phyloP scores from a whole-genome alignment of 1,140 invertebrate species.

The Sycophaga agraensis region DNA sequence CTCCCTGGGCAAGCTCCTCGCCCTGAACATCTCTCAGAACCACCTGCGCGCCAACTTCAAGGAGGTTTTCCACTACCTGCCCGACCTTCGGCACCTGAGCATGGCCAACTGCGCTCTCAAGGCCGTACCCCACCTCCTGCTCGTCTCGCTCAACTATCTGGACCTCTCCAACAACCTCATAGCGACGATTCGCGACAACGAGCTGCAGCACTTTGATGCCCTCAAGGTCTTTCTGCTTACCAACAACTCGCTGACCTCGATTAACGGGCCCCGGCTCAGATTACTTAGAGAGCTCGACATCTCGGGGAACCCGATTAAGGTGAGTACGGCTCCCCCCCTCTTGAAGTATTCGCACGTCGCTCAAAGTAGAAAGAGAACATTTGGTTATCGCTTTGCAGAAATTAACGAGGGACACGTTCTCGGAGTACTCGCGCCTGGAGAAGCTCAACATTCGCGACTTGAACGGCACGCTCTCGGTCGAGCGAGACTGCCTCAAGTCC shows the following conservation, averaged over 20 bases:
- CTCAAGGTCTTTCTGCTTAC: conserved; percentile 68
- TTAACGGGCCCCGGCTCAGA: conserved; percentile 63
- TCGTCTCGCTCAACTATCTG: conserved; percentile 71
- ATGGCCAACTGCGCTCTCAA: conserved; percentile 74
- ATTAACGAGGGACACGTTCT: conserved; percentile 61
- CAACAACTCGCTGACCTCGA: conserved; percentile 66
- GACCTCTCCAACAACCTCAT: conserved; percentile 77
- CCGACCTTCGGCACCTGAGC: conserved; percentile 74
- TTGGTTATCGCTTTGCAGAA: too few relatives aligned
- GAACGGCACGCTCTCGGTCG: conserved; percentile 56
- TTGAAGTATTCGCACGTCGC: too few relatives aligned
- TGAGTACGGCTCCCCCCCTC: too few relatives aligned
- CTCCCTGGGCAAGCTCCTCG: conserved; percentile 74
- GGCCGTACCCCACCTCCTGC: conserved; percentile 70
- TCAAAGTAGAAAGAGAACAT: too few relatives aligned
- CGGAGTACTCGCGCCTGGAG: conserved; percentile 53
- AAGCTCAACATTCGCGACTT: conserved; percentile 54
- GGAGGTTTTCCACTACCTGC: conserved; percentile 85
- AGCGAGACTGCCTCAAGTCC: conserved; percentile 66
- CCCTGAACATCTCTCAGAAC: conserved; percentile 79
- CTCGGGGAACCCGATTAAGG: conserved; percentile 67
- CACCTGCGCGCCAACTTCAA: conserved; percentile 83
- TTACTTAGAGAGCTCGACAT: conserved; percentile 66
- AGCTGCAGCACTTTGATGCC: conserved; percentile 65
- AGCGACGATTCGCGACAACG: conserved; percentile 62